phyloP scores from a whole-genome alignment of 2,113 vertebrate genomes.

The Oncorhynchus clarkii region DNA sequence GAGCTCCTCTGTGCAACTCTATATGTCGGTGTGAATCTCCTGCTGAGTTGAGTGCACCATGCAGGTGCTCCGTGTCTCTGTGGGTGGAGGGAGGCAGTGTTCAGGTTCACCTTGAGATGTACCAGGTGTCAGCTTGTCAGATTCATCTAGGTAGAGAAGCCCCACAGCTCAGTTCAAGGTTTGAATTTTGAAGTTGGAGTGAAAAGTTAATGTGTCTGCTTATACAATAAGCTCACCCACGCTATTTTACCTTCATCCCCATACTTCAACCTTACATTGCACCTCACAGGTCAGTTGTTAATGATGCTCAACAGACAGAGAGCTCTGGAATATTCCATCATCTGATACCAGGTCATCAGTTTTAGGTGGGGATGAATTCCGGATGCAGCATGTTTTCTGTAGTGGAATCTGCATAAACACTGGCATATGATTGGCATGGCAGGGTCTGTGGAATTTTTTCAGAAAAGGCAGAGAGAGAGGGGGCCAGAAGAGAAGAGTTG shows the following conservation, averaged over 20 bases:
- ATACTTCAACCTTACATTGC: constrained; percentile 42
- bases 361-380: constrained; percentile 44
- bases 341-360: constrained; percentile 48
- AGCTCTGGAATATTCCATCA: constrained; percentile 21
- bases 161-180: background rate
- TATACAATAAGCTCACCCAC: constrained; percentile 11
- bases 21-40: constrained; percentile 10
- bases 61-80: background rate
- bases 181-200: constrained; percentile 19
- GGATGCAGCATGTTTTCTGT: constrained; percentile 59
- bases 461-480: background rate
- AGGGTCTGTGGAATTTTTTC: constrained; percentile 42
- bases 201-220: constrained; percentile 20
- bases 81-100: background rate
- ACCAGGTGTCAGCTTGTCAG: constrained; percentile 3
- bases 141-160: background rate
- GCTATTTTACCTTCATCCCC: background rate
- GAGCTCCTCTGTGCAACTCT: no score
- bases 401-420: constrained; percentile 68
- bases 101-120: background rate
- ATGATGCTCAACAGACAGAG: constrained; percentile 40
- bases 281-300: constrained; percentile 56
- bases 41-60: background rate
- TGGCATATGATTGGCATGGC: constrained; percentile 70
- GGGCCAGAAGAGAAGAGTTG: background rate